Evolutionary conservation across 2,113 vertebrate species (phyloP).

Genomic region (Oryzias celebensis): DNA sequence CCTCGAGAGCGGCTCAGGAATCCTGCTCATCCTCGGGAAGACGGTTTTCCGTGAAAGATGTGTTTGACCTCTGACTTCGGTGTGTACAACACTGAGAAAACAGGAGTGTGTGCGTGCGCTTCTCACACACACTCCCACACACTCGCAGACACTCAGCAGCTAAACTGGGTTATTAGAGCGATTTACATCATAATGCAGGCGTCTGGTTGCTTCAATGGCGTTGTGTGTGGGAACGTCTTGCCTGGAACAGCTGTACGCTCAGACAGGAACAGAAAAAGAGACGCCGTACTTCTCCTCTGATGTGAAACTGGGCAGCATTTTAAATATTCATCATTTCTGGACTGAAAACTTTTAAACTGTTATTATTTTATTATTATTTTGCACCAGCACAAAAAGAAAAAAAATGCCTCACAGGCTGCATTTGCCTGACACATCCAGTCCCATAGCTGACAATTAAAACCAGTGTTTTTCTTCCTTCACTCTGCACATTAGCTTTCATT

Average conservation of each 20-base stretch:
- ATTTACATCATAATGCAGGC: conserved; percentile 81
- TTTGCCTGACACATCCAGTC: conserved; percentile 33
- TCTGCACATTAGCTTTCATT: conserved; percentile 43
- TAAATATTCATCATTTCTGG: background rate
- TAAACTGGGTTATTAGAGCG: conserved; percentile 79
- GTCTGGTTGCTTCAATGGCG: conserved; percentile 73
- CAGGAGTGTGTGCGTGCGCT: conserved; percentile 6
- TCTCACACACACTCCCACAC: conserved; percentile 34
- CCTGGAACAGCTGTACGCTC: conserved; percentile 71
- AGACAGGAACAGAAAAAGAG: conserved; percentile 50
- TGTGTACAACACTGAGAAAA: background rate
- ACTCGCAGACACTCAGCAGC: conserved; percentile 55
- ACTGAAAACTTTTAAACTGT: conserved; percentile 10
- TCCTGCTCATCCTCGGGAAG: conserved; percentile 7
- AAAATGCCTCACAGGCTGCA: conserved; percentile 20
- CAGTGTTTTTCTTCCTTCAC: conserved; percentile 21
- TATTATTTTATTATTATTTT: conserved; percentile 11
- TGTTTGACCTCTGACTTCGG: conserved; percentile 62
- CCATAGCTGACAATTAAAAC: conserved; percentile 56
- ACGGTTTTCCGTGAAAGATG: background rate
- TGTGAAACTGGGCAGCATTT: conserved; percentile 25
- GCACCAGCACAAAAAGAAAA: conserved; percentile 8
- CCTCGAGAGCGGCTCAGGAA: conserved; percentile 27
- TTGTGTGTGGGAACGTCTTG: conserved; percentile 76
- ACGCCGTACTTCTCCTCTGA: conserved; percentile 47